These are phyloP conservation scores for Scarus forsteni DNA, from an alignment of 2,797 vertebrate genomes.

Conservation along the genomic window DNA sequence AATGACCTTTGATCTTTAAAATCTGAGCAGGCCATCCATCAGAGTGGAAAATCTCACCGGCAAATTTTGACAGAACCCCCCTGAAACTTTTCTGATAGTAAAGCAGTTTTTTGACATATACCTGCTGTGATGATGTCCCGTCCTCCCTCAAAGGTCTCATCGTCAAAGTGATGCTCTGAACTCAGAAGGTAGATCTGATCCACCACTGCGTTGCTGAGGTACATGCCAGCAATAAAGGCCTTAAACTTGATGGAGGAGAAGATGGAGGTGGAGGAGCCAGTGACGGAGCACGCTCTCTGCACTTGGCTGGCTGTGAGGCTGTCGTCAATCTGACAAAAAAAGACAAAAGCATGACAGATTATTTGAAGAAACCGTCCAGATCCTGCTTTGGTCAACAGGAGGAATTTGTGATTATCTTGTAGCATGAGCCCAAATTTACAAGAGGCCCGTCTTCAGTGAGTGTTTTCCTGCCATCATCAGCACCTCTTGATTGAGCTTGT, in stretches of 20 bases:
- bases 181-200: conserved; percentile 45
- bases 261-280: conserved; percentile 7
- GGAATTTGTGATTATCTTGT: too few relatives aligned
- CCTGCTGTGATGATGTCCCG: conserved; percentile 69
- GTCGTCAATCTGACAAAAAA: conserved; percentile 70
- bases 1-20: too few relatives aligned
- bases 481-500: too few relatives aligned
- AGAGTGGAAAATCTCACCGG: too few relatives aligned
- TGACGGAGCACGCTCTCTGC: conserved; percentile 60
- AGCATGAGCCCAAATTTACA: too few relatives aligned
- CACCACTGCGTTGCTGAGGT: conserved; percentile 68
- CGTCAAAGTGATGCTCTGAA: conserved; percentile 63
- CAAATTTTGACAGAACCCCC: too few relatives aligned
- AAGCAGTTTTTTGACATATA: conserved; percentile 3
- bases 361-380: background rate
- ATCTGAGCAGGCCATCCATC: too few relatives aligned
- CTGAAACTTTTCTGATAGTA: too few relatives aligned
- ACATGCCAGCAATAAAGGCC: conserved; percentile 49
- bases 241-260: conserved; percentile 58
- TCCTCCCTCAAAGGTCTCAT: conserved; percentile 69
- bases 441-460: too few relatives aligned
- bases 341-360: conserved; percentile 3
- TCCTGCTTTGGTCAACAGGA: too few relatives aligned
- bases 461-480: too few relatives aligned
- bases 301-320: conserved; percentile 50